Evolutionary conservation across 2,797 vertebrate species (phyloP).

Genomic region (Capromys pilorides): DNA sequence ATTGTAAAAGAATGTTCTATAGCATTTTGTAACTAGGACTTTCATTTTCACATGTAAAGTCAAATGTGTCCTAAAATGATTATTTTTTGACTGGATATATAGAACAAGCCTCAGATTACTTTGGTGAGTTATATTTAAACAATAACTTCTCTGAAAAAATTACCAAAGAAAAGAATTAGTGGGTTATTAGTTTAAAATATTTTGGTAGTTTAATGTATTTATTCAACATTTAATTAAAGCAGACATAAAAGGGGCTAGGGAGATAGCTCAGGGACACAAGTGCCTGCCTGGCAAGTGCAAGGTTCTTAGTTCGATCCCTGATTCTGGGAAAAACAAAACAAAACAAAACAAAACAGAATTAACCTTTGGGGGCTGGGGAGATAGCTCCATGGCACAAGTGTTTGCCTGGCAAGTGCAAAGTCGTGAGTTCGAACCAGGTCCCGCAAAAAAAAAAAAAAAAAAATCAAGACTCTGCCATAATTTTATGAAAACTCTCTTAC

Average conservation of each 20-base stretch:
- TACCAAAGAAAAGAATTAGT: not conserved
- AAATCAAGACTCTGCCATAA: not conserved
- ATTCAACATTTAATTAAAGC: not conserved
- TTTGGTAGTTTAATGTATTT: not conserved
- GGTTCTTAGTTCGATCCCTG: too few species aligned
- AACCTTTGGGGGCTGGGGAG: too few species aligned
- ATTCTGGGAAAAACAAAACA: too few species aligned
- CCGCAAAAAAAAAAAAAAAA: not conserved
- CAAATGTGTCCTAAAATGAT: not conserved
- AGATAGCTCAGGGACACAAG: too few species aligned
- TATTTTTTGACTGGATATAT: constrained; percentile 6
- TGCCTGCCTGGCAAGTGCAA: too few species aligned
- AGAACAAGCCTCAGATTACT: not conserved
- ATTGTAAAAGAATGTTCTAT: not conserved
- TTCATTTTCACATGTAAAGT: constrained; percentile 4
- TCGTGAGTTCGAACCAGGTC: too few species aligned
- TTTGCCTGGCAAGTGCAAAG: too few species aligned
- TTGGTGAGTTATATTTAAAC: constrained; percentile 8
- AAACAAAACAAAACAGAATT: too few species aligned
- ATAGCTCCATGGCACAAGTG: too few species aligned
- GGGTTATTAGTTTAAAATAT: constrained; percentile 31
- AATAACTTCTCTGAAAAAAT: not conserved
- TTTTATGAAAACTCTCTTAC: not conserved
- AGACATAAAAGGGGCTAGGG: not conserved
- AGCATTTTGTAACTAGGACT: not conserved